Base-by-base conservation (phyloP, 2,113 vertebrate species). In the Colistium nudipinnis region DNA sequence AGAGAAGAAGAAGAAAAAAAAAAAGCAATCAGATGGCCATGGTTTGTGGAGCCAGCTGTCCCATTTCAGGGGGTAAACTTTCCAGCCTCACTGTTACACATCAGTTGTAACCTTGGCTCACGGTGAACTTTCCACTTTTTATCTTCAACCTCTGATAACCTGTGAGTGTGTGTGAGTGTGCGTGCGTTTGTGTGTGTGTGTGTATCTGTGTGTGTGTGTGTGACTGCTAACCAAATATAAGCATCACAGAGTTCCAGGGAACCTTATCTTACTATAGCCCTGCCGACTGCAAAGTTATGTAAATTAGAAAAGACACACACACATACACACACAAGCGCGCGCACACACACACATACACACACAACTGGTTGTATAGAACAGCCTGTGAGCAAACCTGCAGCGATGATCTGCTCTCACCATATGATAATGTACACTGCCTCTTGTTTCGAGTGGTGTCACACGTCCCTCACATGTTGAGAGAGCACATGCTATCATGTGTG, bases 101-200 rank as follows among this genome's bases (percentile, higher is more conserved):
- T 74, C 27, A 69, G 70, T 63, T 47, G 30, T 71, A 68, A 75
- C 79, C 87, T 84, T 89, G 90, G 73, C 65, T 81, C 28, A 56
- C 17, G 0, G 47, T 88, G 74, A 90, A 88, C 82, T 89, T 89
- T 91, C 82, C 87, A 80, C 82, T 72, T 72, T 84, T 83, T 87
- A 87, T 89, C 87, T 85, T 19, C 47, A 75, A 44, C 83, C 68
- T 72, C 36, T 36, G 84, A 85, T 85, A 87, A 78, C 72, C 70
- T 38, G 4, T 39, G 39, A 59, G 66, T 11, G 25, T 22, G 19
- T 65, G n/a, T 38, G 8, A n/a, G n/a, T 16, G 20, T 12, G 17
- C 57, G 16, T 12, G 28, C 61, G 20, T 39, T 39, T 64, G 69
- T 52, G 55, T 66, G 43, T 80, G 62, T 63, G 47, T 49, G 54